Evolutionary conservation across 2,113 vertebrate genomes (phyloP).

Genomic region (Perca flavescens): DNA sequence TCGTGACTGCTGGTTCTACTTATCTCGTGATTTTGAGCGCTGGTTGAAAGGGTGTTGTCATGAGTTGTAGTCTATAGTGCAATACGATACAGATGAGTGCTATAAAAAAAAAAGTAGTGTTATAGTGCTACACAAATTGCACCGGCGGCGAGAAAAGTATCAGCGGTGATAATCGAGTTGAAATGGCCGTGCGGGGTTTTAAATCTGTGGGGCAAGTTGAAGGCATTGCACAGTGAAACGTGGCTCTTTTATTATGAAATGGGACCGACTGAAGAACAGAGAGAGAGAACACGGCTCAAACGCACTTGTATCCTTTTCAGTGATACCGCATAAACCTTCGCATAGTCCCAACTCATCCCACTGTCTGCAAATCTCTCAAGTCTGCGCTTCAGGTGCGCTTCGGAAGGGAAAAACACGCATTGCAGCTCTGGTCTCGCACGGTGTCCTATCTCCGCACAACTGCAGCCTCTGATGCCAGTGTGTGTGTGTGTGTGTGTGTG

Average conservation of each 20-base stretch:
- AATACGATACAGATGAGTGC: constrained; percentile 15
- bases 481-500: no score
- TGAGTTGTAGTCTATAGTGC: constrained; percentile 11
- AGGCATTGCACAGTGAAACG: constrained; percentile 19
- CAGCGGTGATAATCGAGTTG: not conserved
- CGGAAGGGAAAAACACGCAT: constrained; percentile 78
- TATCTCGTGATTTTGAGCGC: not conserved
- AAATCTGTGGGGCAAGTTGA: constrained; percentile 36
- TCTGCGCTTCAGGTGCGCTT: constrained; percentile 73
- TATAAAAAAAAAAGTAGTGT: constrained; percentile 61
- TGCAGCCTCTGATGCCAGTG: constrained; percentile 50
- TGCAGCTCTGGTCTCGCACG: constrained; percentile 71
- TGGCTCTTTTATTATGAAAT: constrained; percentile 27
- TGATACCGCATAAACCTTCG: constrained; percentile 40
- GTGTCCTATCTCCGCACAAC: constrained; percentile 63
- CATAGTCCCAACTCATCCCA: constrained; percentile 44
- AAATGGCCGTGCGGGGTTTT: constrained; percentile 18
- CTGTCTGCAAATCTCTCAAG: constrained; percentile 37
- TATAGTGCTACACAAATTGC: constrained; percentile 21
- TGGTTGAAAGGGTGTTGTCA: constrained; percentile 8
- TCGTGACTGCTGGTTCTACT: not conserved
- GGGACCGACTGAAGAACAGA: not conserved
- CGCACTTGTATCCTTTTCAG: constrained; percentile 3
- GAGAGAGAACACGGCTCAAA: not conserved
- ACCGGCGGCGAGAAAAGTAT: constrained; percentile 53